phyloP scores from a whole-genome alignment of 2,797 vertebrate genomes.

The Nannoperca obscura region DNA sequence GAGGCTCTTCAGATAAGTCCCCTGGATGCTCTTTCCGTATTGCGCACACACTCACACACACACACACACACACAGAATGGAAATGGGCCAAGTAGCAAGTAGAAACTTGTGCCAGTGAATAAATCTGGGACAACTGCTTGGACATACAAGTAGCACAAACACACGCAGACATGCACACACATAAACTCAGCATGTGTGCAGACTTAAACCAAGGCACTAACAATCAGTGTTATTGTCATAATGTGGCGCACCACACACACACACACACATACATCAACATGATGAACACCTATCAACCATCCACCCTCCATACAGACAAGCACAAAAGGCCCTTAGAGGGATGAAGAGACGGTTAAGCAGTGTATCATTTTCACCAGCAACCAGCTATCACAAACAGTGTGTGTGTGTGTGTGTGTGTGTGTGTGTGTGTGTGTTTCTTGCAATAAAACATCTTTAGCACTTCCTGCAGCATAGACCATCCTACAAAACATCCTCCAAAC shows the following conservation, averaged over 20 bases:
- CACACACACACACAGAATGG: constrained; percentile 20
- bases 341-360: constrained; percentile 21
- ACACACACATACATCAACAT: constrained; percentile 44
- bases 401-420: background rate
- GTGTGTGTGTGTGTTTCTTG: background rate
- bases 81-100: constrained; percentile 57
- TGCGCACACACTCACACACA: constrained; percentile 15
- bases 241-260: constrained; percentile 13
- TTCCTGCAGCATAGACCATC: background rate
- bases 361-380: constrained; percentile 29
- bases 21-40: constrained; percentile 53
- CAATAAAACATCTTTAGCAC: background rate
- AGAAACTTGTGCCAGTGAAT: constrained; percentile 67
- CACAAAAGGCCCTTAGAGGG: constrained; percentile 28
- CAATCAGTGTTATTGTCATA: constrained; percentile 66
- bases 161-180: constrained; percentile 32
- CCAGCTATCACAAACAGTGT: constrained; percentile 37
- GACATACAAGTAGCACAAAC: constrained; percentile 57
- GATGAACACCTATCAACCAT: constrained; percentile 37
- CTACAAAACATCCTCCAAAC: background rate
- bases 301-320: constrained; percentile 22
- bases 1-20: constrained; percentile 70
- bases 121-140: constrained; percentile 77
- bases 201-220: constrained; percentile 52
- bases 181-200: constrained; percentile 52